Base-by-base conservation (phyloP, 2,797 vertebrate species). In the Ispidina picta region DNA sequence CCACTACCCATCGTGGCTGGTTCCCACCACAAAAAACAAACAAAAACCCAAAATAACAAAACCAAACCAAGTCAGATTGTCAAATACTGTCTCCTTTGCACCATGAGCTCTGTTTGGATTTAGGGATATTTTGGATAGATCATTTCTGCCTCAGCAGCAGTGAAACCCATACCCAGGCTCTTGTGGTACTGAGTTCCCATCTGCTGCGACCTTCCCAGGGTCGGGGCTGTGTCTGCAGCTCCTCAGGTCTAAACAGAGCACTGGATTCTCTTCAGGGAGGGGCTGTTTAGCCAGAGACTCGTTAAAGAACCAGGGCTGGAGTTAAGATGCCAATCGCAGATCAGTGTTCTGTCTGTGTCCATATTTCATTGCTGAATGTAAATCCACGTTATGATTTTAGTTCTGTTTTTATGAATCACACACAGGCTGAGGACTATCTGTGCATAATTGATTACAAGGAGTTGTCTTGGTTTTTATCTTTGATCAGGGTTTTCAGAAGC, bases 401-500 rank as follows among this genome's bases (percentile, higher is more conserved):
- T 39, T 25, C 80, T 91, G 74, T 95, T 95, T 94, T 90, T 90
- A 87, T 90, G 83, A 92, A 90, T 94, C 43, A 78, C 22, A 17
- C 90, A 71, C 7, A 83, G 39, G 8, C 88, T 25, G 43, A 80
- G 65, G 88, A 95, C 83, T 91, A 51, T 86, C 86, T 83, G 78
- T 75, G 92, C 92, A 92, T 94, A 96, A 96, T 72, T 96, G 95
- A 94, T 92, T 94, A 63, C 81, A 78, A 76, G 86, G 88, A 86
- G 78, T 93, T 88, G 92, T 93, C 95, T 92, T 90, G 90, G 81
- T 74, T 87, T 94, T 95, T 96, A 95, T 96, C 94, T 96, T 90
- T 92, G 90, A 95, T 95, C 94, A 92, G 83, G 75, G 76, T 91
- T 95, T 92, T 91, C 83, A 90, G 86, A 90, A 90, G 83, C 90